Evolutionary conservation across 2,797 vertebrate species (phyloP).

Genomic region (Knipowitschia caucasica): DNA sequence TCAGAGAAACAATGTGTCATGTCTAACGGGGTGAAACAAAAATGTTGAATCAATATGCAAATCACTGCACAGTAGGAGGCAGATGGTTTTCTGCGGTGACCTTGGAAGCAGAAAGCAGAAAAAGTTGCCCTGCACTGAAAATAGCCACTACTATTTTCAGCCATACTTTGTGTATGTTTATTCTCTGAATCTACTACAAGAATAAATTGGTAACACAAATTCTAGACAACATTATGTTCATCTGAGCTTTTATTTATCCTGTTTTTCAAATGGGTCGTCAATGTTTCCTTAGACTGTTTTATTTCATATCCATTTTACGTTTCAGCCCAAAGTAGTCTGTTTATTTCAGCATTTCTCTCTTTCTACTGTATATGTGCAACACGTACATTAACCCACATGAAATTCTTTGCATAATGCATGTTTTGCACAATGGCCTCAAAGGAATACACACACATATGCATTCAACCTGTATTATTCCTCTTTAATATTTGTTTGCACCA

Average conservation of each 20-base stretch:
- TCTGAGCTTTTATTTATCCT: background rate
- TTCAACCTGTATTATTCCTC: constrained; percentile 28
- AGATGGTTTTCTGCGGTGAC: background rate
- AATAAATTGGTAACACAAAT: too few relatives aligned
- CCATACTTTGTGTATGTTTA: background rate
- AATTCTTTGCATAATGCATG: background rate
- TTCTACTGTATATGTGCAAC: background rate
- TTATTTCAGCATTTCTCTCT: background rate
- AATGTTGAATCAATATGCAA: constrained; percentile 8
- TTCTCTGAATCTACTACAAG: too few relatives aligned
- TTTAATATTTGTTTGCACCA: background rate
- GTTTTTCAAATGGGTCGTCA: background rate
- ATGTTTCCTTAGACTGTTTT: background rate
- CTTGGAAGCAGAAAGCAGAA: background rate
- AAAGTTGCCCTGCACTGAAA: background rate
- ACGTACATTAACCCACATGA: background rate
- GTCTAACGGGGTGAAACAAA: background rate
- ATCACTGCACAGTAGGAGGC: background rate
- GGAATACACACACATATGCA: background rate
- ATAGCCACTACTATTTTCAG: background rate
- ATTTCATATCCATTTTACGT: background rate
- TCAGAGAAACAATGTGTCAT: background rate
- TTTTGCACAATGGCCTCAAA: background rate
- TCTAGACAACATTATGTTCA: too few relatives aligned
- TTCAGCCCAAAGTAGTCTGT: background rate